These are phyloP conservation scores for Troglohyphantes excavatus DNA, from an alignment of 2,888 invertebrate genomes.

Conservation along the genomic window DNA sequence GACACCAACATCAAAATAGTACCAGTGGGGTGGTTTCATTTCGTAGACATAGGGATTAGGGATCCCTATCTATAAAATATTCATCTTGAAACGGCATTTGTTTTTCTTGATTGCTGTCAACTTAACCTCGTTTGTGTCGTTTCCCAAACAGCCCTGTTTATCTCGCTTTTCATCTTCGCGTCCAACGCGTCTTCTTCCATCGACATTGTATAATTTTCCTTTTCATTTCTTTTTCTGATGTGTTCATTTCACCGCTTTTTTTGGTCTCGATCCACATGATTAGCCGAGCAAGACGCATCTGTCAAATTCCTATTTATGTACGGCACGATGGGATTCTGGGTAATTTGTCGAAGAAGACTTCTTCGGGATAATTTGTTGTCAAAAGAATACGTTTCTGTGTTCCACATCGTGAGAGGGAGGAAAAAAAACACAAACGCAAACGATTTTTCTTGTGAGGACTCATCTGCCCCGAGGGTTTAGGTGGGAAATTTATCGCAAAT, in stretches of 20 bases:
- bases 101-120: neutral
- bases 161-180: neutral
- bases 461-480: slow-evolving; percentile 10
- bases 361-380: slow-evolving; percentile 14
- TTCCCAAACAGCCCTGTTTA: slow-evolving; percentile 3
- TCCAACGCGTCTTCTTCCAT: neutral
- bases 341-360: slow-evolving; percentile 30
- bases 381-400: slow-evolving; percentile 39
- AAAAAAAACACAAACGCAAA: slow-evolving; percentile 27
- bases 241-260: slow-evolving; percentile 18
- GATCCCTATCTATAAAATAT: neutral
- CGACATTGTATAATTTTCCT: slow-evolving; percentile 40
- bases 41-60: neutral
- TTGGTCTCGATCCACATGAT: slow-evolving; percentile 54
- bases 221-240: slow-evolving; percentile 12
- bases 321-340: slow-evolving; percentile 18
- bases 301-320: slow-evolving; percentile 66
- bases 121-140: slow-evolving; percentile 12
- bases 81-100: neutral
- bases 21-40: too few relatives aligned
- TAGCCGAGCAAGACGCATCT: slow-evolving; percentile 68
- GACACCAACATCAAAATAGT: too few relatives aligned
- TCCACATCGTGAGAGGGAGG: slow-evolving; percentile 48
- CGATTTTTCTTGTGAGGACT: neutral
- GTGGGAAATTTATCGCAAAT: neutral